A percentile compares a stretch with the other conserved stretches of the same genome.
Conservation (phyloP, 2,113 vertebrate species). For the Poeciliopsis prolifica region DNA sequence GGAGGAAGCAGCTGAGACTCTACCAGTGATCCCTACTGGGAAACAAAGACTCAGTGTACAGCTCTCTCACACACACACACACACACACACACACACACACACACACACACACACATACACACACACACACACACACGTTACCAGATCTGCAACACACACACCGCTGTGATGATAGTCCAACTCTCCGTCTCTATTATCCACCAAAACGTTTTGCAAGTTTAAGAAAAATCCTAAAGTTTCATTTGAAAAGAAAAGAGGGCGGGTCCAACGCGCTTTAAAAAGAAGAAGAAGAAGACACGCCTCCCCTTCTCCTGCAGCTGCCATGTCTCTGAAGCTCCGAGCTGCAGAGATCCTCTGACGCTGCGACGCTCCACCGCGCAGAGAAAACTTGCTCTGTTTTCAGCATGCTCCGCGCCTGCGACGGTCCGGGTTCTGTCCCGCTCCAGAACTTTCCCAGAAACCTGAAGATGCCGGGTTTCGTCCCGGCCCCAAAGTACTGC, state of each 20-base stretch:
- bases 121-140: slow-evolving; percentile 33
- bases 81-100: slow-evolving; percentile 21
- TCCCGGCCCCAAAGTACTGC: background rate
- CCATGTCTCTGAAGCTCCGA: slow-evolving; percentile 81
- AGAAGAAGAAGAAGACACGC: slow-evolving; percentile 25
- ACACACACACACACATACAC: slow-evolving; percentile 15
- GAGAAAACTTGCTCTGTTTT: too few species aligned
- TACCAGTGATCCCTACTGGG: slow-evolving; percentile 26
- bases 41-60: slow-evolving; percentile 45
- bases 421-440: background rate
- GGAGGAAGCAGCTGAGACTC: slow-evolving; percentile 28
- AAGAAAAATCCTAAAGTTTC: slow-evolving; percentile 36
- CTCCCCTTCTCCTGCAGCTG: slow-evolving; percentile 80
- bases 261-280: slow-evolving; percentile 21
- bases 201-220: slow-evolving; percentile 23
- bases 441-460: too few species aligned
- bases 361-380: background rate
- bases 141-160: slow-evolving; percentile 20
- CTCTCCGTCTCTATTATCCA: slow-evolving; percentile 32
- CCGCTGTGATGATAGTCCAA: slow-evolving; percentile 47
- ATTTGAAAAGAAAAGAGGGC: slow-evolving; percentile 8
- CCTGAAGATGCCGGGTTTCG: too few species aligned
- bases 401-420: slow-evolving; percentile 23
- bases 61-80: slow-evolving; percentile 20
- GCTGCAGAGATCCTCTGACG: background rate